Conservation (phyloP, 2,797 vertebrate genomes). For the Bovichtus variegatus region DNA sequence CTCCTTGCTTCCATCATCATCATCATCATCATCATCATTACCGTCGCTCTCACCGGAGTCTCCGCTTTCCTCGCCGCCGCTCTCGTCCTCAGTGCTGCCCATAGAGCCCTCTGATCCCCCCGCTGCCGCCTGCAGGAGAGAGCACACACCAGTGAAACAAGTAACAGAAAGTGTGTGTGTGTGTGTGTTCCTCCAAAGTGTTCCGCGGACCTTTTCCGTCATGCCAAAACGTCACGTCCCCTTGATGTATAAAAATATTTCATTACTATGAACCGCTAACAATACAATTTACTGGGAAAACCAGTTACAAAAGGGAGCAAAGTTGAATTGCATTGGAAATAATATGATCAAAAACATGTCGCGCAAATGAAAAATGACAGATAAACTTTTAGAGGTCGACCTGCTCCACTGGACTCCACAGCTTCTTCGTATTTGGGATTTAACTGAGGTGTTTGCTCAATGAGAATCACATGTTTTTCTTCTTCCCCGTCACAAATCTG, state of each 20-base stretch:
- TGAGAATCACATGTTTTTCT: background rate
- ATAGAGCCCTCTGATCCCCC: conserved; percentile 27
- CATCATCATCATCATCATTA: background rate
- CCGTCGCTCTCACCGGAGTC: conserved; percentile 43
- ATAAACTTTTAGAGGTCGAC: background rate
- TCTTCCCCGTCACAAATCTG: background rate
- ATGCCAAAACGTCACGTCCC: background rate
- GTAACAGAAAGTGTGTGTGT: no score
- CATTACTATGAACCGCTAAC: background rate
- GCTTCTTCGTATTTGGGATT: background rate
- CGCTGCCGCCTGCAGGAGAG: conserved; percentile 38
- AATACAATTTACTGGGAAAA: background rate
- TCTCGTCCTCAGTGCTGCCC: conserved; percentile 32
- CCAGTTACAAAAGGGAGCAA: background rate
- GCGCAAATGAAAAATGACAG: background rate
- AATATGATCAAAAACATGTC: no score
- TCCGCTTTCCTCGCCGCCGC: conserved; percentile 19
- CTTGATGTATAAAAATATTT: background rate
- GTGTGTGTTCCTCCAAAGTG: no score
- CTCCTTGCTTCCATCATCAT: conserved; percentile 22
- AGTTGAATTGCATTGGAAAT: no score
- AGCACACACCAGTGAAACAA: background rate
- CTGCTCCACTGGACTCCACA: background rate
- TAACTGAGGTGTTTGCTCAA: background rate
- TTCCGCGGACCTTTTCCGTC: background rate